Percentiles rank a stretch among this genome's conserved stretches.
phyloP scores from a whole-genome alignment of 1,140 invertebrate genomes.

The Hyphantria cunea region DNA sequence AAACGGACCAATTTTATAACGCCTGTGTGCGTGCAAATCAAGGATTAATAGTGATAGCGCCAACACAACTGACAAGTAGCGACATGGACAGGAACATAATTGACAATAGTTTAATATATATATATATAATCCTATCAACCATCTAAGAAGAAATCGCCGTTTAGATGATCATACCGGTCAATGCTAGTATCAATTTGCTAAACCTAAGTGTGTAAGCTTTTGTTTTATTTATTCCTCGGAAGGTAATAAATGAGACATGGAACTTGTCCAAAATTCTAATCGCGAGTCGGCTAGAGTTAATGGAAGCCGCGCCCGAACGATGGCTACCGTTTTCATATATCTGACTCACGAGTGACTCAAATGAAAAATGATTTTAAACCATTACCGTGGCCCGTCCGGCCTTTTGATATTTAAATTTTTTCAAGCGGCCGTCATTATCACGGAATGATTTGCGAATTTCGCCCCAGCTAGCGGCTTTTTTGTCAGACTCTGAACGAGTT shows the following conservation, averaged over 20 bases:
- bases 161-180: too few species aligned
- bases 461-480: slow-evolving; percentile 74
- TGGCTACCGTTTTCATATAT: slow-evolving; percentile 77
- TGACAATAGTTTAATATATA: too few species aligned
- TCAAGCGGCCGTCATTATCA: slow-evolving; percentile 78
- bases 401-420: slow-evolving; percentile 82
- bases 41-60: too few species aligned
- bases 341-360: slow-evolving; percentile 76
- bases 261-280: slow-evolving; percentile 68
- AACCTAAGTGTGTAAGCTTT: slow-evolving; percentile 4
- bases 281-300: slow-evolving; percentile 65
- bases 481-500: slow-evolving; percentile 69
- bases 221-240: slow-evolving; percentile 35
- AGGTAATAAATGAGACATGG: slow-evolving; percentile 58
- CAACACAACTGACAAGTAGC: too few species aligned
- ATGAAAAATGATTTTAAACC: slow-evolving; percentile 82
- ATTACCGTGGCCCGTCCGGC: slow-evolving; percentile 78
- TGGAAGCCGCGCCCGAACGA: slow-evolving; percentile 55
- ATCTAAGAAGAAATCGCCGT: too few species aligned
- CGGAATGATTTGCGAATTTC: slow-evolving; percentile 78
- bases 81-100: too few species aligned
- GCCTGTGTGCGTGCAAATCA: too few species aligned
- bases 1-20: too few species aligned
- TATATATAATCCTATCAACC: too few species aligned
- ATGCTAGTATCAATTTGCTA: too few species aligned